Conservation (phyloP, 2,797 vertebrate genomes). For the Scolopax rusticola region DNA sequence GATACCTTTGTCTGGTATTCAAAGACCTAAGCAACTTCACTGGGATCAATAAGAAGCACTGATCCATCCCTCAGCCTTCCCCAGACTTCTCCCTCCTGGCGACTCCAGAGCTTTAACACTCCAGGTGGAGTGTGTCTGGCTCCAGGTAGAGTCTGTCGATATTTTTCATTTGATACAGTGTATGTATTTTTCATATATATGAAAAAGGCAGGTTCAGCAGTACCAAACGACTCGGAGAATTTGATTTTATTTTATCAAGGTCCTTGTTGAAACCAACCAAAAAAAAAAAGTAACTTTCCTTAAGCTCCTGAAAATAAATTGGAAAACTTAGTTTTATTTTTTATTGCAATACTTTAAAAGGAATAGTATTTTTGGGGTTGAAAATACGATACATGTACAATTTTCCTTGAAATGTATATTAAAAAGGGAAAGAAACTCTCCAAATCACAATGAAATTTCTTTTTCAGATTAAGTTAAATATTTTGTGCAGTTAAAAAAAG, state of each 20-base stretch:
- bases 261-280: background rate
- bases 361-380: background rate
- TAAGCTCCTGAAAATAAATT: background rate
- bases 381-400: background rate
- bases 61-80: background rate
- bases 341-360: background rate
- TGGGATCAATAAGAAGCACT: constrained; percentile 19
- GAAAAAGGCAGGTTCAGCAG: background rate
- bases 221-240: background rate
- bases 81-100: background rate
- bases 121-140: constrained; percentile 39
- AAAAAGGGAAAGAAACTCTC: background rate
- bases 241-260: background rate
- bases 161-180: constrained; percentile 12
- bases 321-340: background rate
- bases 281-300: background rate
- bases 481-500: background rate
- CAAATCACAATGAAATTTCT: background rate
- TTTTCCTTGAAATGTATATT: background rate
- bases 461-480: background rate
- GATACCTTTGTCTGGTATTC: background rate
- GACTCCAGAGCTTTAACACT: background rate
- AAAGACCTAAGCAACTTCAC: background rate
- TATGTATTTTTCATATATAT: constrained; percentile 7
- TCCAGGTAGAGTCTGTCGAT: constrained; percentile 53